A percentile compares a stretch with the other conserved stretches of the same genome.
These are phyloP conservation scores for Sarcophaga variegata DNA, from an alignment of 2,888 invertebrate species.

Conservation along the genomic window DNA sequence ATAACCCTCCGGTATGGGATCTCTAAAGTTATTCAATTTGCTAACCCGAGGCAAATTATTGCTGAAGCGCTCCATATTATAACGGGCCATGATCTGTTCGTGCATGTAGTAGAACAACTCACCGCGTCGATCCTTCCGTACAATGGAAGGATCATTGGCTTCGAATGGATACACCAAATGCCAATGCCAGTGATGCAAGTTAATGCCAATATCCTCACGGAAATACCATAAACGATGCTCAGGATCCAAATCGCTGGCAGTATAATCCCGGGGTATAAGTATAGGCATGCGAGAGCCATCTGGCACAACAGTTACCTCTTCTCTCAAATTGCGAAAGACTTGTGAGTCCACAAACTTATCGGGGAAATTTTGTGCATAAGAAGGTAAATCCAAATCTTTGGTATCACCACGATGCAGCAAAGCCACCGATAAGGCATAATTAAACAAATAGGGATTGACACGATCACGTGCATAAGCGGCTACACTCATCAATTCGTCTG, in stretches of 20 bases:
- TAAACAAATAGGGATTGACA: conserved; percentile 90
- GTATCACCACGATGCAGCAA: conserved; percentile 87
- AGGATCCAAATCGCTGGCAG: conserved; percentile 88
- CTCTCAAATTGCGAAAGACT: conserved; percentile 84
- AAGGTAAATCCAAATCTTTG: conserved; percentile 84
- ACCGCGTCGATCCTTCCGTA: conserved; percentile 87
- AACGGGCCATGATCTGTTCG: conserved; percentile 85
- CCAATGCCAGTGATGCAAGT: conserved; percentile 84
- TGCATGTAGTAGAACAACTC: conserved; percentile 93
- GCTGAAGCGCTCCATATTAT: conserved; percentile 89
- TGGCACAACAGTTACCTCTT: conserved; percentile 84
- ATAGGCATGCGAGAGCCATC: conserved; percentile 86
- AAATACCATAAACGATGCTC: conserved; percentile 87
- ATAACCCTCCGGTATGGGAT: conserved; percentile 89
- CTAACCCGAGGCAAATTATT: conserved; percentile 86
- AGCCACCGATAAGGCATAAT: conserved; percentile 90
- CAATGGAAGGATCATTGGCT: conserved; percentile 84
- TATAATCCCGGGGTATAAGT: conserved; percentile 86
- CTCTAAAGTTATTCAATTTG: conserved; percentile 86
- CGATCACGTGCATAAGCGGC: conserved; percentile 88
- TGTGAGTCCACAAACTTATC: conserved; percentile 85
- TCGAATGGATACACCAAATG: conserved; percentile 89
- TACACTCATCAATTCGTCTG: conserved; percentile 87
- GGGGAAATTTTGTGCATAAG: conserved; percentile 86
- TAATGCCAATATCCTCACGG: conserved; percentile 83